Evolutionary conservation across 1,140 invertebrate species (phyloP).

Genomic region (Drosophila sucinea): DNA sequence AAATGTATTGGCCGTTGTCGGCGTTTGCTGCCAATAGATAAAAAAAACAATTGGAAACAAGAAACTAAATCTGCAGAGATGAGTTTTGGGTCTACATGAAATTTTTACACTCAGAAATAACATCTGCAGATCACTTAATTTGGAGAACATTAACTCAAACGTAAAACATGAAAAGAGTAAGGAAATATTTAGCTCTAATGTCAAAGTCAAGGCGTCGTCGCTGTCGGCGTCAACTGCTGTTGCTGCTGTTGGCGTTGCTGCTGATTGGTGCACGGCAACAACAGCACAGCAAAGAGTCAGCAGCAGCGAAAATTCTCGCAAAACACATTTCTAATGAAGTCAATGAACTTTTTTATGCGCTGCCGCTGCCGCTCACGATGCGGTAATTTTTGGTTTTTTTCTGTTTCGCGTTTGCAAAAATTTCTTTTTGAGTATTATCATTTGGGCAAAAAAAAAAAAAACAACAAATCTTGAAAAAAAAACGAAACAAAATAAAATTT

Average conservation of each 20-base stretch:
- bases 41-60: background rate
- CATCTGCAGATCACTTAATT: background rate
- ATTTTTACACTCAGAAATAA: conserved; percentile 1
- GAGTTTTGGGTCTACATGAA: background rate
- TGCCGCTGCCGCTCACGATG: conserved; percentile 49
- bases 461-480: conserved; percentile 16
- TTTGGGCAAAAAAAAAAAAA: conserved; percentile 35
- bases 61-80: too few species aligned
- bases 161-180: conserved; percentile 16
- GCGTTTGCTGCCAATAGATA: background rate
- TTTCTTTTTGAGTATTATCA: conserved; percentile 71
- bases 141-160: conserved; percentile 9
- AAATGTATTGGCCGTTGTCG: background rate
- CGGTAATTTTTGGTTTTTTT: conserved; percentile 65
- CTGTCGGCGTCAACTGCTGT: conserved; percentile 15
- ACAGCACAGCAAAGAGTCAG: conserved; percentile 38
- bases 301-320: conserved; percentile 33
- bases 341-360: conserved; percentile 77
- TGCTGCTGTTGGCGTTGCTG: conserved; percentile 36
- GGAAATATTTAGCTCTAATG: conserved; percentile 54
- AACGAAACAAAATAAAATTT: conserved; percentile 20
- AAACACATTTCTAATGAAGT: conserved; percentile 62
- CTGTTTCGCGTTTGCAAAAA: conserved; percentile 51
- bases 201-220: conserved; percentile 21
- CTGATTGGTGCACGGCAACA: conserved; percentile 73